Evolutionary conservation across 2,113 vertebrate genomes (phyloP).

Genomic region (Pavo muticus): DNA sequence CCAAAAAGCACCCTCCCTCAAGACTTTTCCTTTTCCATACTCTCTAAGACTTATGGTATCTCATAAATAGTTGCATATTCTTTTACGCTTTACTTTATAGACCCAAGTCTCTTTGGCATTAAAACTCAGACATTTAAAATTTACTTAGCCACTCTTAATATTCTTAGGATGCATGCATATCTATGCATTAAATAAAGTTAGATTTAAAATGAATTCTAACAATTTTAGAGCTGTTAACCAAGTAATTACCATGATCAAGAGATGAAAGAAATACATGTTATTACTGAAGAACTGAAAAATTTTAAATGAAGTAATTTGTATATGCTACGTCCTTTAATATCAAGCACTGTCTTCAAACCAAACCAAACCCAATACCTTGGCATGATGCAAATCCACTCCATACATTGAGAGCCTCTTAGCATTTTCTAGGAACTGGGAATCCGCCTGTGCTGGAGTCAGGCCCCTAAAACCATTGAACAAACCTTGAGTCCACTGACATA

Average conservation of each 20-base stretch:
- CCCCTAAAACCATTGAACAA: constrained; percentile 82
- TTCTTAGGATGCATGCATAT: neutral
- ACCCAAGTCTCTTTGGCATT: accelerated
- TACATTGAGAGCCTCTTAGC: constrained; percentile 99
- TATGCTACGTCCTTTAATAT: neutral
- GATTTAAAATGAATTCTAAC: neutral
- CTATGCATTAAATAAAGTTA: neutral
- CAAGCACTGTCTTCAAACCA: neutral
- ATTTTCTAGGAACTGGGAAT: constrained; percentile 95
- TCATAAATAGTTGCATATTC: neutral
- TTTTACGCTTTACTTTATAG: neutral
- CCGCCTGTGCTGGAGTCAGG: constrained; percentile 95
- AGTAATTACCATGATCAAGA: neutral
- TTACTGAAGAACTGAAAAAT: neutral
- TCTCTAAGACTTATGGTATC: neutral
- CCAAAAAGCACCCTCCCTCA: neutral
- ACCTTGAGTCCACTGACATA: constrained; percentile 17
- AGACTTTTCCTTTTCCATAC: accelerated
- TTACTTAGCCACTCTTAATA: neutral
- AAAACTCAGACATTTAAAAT: neutral
- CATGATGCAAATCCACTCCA: constrained; percentile 96
- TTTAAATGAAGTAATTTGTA: neutral
- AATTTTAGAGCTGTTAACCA: neutral
- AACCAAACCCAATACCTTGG: constrained; percentile 86
- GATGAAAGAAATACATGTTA: neutral